phyloP scores from a whole-genome alignment of 2,113 vertebrate species.

The Pholis gunnellus region DNA sequence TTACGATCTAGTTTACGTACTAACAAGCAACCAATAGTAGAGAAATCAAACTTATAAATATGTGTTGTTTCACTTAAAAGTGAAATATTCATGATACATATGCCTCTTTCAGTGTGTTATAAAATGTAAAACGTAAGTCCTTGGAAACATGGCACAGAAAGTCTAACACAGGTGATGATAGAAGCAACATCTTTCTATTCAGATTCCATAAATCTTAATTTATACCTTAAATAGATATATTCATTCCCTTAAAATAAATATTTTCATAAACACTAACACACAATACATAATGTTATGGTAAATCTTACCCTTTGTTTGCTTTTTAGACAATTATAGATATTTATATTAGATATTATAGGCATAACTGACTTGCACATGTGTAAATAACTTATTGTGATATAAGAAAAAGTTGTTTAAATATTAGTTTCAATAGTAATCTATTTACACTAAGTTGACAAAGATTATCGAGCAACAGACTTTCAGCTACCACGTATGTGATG shows the following conservation, averaged over 20 bases:
- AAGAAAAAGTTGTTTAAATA: neutral
- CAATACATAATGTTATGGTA: neutral
- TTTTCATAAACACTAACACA: neutral
- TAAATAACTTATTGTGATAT: neutral
- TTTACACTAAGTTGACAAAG: neutral
- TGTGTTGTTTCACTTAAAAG: neutral
- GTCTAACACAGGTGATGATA: neutral
- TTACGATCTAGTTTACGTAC: neutral
- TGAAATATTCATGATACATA: neutral
- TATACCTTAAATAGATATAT: neutral
- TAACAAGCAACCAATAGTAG: neutral
- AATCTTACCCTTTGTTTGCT: neutral
- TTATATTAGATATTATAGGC: too few relatives aligned
- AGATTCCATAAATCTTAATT: neutral
- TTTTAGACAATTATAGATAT: neutral
- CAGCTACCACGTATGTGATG: neutral
- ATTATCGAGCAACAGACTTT: neutral
- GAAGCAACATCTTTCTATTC: neutral
- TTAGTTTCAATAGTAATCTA: neutral
- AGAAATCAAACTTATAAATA: neutral
- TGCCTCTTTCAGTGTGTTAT: conserved; percentile 4
- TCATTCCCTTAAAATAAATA: neutral
- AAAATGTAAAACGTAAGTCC: neutral
- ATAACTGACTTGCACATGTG: neutral
- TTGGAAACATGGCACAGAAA: neutral